phyloP scores from a whole-genome alignment of 2,113 vertebrate genomes.

The Lagopus leucura region DNA sequence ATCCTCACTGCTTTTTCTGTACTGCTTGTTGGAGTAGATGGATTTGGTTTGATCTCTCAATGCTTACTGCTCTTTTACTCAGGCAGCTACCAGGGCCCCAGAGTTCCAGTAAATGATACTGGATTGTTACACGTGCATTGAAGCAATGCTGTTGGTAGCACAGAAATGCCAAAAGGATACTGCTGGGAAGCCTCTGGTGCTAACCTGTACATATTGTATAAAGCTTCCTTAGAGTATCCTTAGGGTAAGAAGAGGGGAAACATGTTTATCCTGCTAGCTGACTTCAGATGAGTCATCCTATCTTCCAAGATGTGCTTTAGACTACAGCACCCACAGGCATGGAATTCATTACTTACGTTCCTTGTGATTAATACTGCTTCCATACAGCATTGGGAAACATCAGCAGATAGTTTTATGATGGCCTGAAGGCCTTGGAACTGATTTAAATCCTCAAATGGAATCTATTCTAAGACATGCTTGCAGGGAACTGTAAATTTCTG shows the following conservation, averaged over 20 bases:
- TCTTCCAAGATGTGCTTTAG: slow-evolving; percentile 19
- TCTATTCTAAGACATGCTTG: not conserved
- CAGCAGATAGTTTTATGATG: slow-evolving; percentile 30
- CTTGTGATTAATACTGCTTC: slow-evolving; percentile 61
- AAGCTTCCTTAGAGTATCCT: not conserved
- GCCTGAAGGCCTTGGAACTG: slow-evolving; percentile 29
- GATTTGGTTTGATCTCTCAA: slow-evolving; percentile 61
- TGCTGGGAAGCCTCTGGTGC: not conserved
- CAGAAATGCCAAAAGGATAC: slow-evolving; percentile 32
- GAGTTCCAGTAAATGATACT: not conserved
- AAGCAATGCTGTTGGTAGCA: slow-evolving; percentile 33
- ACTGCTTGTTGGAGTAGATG: slow-evolving; percentile 79
- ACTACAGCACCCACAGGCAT: slow-evolving; percentile 40
- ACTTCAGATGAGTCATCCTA: not conserved
- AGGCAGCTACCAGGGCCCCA: slow-evolving; percentile 18
- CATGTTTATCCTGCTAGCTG: not conserved
- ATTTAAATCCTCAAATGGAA: not conserved
- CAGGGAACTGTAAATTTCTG: not conserved
- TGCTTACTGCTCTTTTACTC: slow-evolving; percentile 6
- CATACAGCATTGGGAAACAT: slow-evolving; percentile 51
- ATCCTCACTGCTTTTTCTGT: slow-evolving; percentile 78
- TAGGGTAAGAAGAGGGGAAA: not conserved
- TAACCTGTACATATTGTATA: not conserved
- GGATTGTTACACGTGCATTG: not conserved
- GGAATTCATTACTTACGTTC: slow-evolving; percentile 50